Evolutionary conservation across 2,113 vertebrate species (phyloP).

Genomic region (Tragelaphus scriptus): DNA sequence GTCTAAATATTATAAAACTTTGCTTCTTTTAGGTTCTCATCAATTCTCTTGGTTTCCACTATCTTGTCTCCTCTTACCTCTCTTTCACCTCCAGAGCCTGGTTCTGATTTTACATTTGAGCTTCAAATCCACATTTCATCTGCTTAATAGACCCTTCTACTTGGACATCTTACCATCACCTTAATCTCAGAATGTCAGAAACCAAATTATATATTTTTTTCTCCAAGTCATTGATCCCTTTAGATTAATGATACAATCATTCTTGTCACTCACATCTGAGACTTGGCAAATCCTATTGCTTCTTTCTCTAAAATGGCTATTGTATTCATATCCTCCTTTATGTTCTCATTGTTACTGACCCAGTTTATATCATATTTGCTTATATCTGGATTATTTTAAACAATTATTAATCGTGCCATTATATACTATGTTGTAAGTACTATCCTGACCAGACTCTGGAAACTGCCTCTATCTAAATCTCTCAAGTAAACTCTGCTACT

Average conservation of each 20-base stretch:
- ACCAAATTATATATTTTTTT: background rate
- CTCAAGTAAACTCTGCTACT: background rate
- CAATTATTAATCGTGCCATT: background rate
- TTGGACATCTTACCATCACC: background rate
- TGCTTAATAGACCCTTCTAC: background rate
- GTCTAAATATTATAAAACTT: background rate
- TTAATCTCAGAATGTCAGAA: constrained; percentile 22
- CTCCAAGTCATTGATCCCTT: background rate
- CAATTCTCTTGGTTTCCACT: background rate
- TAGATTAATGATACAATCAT: background rate
- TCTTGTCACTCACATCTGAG: background rate
- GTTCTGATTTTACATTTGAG: background rate
- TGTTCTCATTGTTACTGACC: background rate
- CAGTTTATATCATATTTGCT: background rate
- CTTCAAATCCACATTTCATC: background rate
- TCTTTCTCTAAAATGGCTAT: background rate
- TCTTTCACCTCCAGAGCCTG: background rate
- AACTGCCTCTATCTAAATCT: background rate
- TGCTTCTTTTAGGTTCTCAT: background rate
- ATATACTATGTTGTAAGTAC: background rate
- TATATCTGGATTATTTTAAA: background rate
- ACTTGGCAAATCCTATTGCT: background rate
- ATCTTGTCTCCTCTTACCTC: background rate
- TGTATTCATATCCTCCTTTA: background rate
- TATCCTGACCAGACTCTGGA: background rate